Evolutionary conservation across 2,113 vertebrate species (phyloP).

Genomic region (Grammomys dolichurus): DNA sequence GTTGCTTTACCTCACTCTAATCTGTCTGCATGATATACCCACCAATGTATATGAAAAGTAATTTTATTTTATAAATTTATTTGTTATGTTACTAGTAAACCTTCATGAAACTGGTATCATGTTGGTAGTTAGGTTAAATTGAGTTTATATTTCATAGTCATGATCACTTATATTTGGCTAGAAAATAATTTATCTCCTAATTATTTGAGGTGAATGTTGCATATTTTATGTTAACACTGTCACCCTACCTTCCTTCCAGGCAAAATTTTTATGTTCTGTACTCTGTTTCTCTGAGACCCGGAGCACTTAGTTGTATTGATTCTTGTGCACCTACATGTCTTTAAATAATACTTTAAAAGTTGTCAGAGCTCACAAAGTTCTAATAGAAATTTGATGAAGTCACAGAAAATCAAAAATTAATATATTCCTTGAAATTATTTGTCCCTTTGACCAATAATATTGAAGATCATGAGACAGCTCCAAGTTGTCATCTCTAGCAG

Average conservation of each 20-base stretch:
- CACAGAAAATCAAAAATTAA: neutral
- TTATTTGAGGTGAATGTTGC: neutral
- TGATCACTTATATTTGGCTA: neutral
- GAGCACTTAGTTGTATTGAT: too few relatives aligned
- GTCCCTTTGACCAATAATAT: neutral
- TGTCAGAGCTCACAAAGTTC: neutral
- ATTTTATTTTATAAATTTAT: neutral
- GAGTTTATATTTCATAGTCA: too few relatives aligned
- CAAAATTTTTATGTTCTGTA: neutral
- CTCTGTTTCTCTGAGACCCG: neutral
- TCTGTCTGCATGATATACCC: too few relatives aligned
- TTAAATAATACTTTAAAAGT: neutral
- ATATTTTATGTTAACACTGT: neutral
- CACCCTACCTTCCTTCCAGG: accelerated
- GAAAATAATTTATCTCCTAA: neutral
- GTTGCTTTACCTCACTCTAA: neutral
- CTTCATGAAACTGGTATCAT: neutral
- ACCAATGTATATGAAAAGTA: neutral
- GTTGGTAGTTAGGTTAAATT: neutral
- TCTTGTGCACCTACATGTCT: neutral
- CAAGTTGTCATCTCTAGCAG: neutral
- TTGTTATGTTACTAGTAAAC: neutral
- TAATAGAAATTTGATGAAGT: neutral
- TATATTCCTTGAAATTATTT: neutral
- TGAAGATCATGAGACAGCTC: neutral